phyloP scores from a whole-genome alignment of 1,140 invertebrate species.

The Sitophilus oryzae region DNA sequence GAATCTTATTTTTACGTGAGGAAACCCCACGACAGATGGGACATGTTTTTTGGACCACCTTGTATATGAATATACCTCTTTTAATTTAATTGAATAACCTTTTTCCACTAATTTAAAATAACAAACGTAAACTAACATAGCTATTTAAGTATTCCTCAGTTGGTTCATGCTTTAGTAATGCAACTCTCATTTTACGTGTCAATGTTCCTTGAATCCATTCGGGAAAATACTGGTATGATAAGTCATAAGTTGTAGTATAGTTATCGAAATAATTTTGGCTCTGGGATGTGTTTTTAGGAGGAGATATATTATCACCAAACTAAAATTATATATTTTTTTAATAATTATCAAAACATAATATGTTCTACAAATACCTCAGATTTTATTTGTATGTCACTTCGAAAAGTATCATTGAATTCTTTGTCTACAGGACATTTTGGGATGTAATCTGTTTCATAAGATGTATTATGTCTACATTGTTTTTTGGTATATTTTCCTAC shows the following conservation, averaged over 20 bases:
- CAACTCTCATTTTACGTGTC: slow-evolving; percentile 12
- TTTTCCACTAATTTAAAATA: not conserved
- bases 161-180: slow-evolving; percentile 12
- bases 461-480: not conserved
- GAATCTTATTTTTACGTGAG: no score
- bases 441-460: slow-evolving; percentile 7
- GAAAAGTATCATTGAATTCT: not conserved
- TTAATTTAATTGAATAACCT: no score
- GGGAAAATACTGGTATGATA: slow-evolving; percentile 17
- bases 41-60: no score
- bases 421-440: slow-evolving; percentile 2
- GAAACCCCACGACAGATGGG: no score
- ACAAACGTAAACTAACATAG: not conserved
- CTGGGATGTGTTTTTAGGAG: not conserved
- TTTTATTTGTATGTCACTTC: slow-evolving; percentile 7
- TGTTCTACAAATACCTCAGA: slow-evolving; percentile 6
- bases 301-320: slow-evolving; percentile 9
- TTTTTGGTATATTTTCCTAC: slow-evolving; percentile 8
- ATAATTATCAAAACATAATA: not conserved
- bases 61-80: no score
- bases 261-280: slow-evolving; percentile 13
- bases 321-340: not conserved
- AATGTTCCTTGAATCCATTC: slow-evolving; percentile 11
- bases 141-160: slow-evolving; percentile 13
- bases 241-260: slow-evolving; percentile 15